Evolutionary conservation across 2,113 vertebrate species (phyloP).

Genomic region (Lamprotornis superbus): DNA sequence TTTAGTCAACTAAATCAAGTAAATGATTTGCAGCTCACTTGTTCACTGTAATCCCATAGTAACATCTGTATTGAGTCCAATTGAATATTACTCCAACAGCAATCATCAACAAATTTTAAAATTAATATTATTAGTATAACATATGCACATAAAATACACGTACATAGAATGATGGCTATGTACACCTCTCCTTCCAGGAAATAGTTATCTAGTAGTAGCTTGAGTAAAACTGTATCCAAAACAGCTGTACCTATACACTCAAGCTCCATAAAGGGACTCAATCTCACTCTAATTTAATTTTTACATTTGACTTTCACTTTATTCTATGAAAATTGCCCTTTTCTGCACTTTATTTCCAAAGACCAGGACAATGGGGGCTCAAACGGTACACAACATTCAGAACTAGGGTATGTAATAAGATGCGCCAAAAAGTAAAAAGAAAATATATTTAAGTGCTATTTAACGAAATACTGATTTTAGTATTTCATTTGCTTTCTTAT

Average conservation of each 20-base stretch:
- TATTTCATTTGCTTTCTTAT: not conserved
- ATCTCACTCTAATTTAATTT: not conserved
- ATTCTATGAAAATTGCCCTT: not conserved
- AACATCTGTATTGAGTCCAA: not conserved
- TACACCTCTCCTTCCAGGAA: not conserved
- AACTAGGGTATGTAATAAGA: not conserved
- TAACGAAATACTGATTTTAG: not conserved
- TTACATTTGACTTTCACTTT: not conserved
- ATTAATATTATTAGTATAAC: not conserved
- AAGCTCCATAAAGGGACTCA: not conserved
- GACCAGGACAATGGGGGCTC: accelerated
- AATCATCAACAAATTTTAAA: not conserved
- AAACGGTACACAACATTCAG: not conserved
- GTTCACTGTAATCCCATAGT: not conserved
- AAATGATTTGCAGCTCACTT: not conserved
- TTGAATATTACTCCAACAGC: not conserved
- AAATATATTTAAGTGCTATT: not conserved
- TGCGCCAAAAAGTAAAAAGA: not conserved
- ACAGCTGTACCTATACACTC: not conserved
- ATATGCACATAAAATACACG: not conserved
- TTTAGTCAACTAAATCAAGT: constrained; percentile 48
- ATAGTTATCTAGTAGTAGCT: not conserved
- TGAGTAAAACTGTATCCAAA: not conserved
- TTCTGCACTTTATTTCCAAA: not conserved
- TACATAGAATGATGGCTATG: not conserved